phyloP scores from a whole-genome alignment of 1,140 invertebrate genomes.

The Babylonia areolata region DNA sequence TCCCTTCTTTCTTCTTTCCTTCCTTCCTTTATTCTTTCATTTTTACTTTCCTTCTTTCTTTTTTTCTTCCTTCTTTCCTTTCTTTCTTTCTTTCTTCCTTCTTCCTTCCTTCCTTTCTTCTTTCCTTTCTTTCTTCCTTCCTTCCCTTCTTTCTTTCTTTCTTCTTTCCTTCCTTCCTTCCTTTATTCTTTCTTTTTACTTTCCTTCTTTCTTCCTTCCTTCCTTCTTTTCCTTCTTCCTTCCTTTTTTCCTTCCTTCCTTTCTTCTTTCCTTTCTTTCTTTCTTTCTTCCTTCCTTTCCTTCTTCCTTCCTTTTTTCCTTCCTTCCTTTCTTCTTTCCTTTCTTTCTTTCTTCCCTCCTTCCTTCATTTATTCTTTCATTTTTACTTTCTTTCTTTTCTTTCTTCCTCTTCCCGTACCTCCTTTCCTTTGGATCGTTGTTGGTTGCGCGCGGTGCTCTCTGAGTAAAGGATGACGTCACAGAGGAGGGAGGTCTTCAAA shows the following conservation, averaged over 20 bases:
- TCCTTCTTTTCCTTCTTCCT: not conserved
- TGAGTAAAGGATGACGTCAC: too few relatives aligned
- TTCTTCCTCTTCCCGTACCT: not conserved
- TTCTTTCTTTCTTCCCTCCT: not conserved
- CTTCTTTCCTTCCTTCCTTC: not conserved
- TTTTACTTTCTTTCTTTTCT: not conserved
- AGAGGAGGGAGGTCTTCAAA: too few relatives aligned
- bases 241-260: not conserved
- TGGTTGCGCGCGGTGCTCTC: too few relatives aligned
- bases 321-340: not conserved
- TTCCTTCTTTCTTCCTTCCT: not conserved
- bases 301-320: not conserved
- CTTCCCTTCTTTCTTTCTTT: not conserved
- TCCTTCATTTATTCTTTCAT: not conserved
- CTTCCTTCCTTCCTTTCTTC: constrained; percentile 12
- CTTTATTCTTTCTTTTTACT: not conserved
- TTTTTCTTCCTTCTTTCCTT: not conserved
- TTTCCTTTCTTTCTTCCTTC: not conserved
- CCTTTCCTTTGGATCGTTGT: not conserved
- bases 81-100: not conserved
- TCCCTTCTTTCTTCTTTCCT: not conserved
- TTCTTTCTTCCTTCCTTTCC: not conserved
- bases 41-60: not conserved
- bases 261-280: not conserved
- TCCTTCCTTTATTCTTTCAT: not conserved